A percentile compares a stretch with the other conserved stretches of the same genome.
These are phyloP conservation scores for Oriolus oriolus DNA, from an alignment of 2,113 vertebrate genomes.

Conservation along the genomic window DNA sequence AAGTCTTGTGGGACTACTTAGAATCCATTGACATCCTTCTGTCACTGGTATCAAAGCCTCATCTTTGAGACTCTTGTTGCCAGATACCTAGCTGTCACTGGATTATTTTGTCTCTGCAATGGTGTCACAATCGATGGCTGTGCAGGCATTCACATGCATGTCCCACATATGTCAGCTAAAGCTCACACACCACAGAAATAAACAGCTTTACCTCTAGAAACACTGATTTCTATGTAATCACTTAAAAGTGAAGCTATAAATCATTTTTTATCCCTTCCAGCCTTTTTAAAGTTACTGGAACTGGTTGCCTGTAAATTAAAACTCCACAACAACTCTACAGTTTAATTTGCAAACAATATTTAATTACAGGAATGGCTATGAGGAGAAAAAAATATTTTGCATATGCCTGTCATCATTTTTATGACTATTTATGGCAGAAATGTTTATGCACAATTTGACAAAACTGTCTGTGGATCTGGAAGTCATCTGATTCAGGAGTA, in stretches of 20 bases:
- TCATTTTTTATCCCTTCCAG: background rate
- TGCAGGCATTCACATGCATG: background rate
- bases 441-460: background rate
- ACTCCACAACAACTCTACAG: background rate
- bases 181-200: background rate
- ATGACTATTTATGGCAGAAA: background rate
- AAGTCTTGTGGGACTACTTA: conserved; percentile 20
- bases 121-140: background rate
- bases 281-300: background rate
- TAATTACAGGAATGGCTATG: background rate
- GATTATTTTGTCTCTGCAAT: background rate
- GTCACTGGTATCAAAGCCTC: conserved; percentile 41
- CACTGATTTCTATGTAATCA: background rate
- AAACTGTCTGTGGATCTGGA: background rate
- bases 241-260: background rate
- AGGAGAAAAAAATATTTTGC: background rate
- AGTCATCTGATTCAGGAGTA: background rate
- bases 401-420: background rate
- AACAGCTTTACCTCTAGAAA: background rate
- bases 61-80: conserved; percentile 16
- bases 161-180: background rate
- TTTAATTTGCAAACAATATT: background rate
- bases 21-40: conserved; percentile 46
- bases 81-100: background rate
- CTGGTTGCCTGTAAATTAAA: background rate